A percentile compares a stretch with the other conserved stretches of the same genome.
phyloP scores from a whole-genome alignment of 2,888 invertebrate species.

The Dysmachus trigonus region DNA sequence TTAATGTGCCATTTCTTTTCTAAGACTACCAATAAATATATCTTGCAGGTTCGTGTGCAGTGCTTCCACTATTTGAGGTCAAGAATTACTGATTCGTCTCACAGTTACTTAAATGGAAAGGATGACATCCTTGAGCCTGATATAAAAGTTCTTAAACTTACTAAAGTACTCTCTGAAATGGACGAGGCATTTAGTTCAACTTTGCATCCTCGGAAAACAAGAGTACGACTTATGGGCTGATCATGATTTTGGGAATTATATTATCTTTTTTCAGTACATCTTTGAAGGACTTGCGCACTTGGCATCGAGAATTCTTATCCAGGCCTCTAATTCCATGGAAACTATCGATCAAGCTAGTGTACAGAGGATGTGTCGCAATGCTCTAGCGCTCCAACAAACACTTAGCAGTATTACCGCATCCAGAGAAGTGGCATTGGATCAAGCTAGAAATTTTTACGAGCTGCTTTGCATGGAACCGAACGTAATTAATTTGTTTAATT shows the following conservation, averaged over 20 bases:
- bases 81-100: slow-evolving; percentile 54
- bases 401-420: slow-evolving; percentile 85
- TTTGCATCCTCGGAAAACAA: slow-evolving; percentile 79
- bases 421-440: slow-evolving; percentile 84
- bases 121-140: slow-evolving; percentile 81
- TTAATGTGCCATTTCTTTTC: background rate
- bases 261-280: slow-evolving; percentile 74
- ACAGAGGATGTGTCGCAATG: slow-evolving; percentile 85
- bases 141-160: slow-evolving; percentile 79
- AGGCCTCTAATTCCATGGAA: slow-evolving; percentile 80
- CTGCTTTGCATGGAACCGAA: slow-evolving; percentile 84
- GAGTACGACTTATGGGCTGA: slow-evolving; percentile 66
- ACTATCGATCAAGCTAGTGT: slow-evolving; percentile 83
- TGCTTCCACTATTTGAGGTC: slow-evolving; percentile 91
- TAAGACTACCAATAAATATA: background rate
- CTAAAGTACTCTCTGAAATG: slow-evolving; percentile 78
- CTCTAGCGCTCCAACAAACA: slow-evolving; percentile 85
- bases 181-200: slow-evolving; percentile 81
- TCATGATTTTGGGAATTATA: background rate
- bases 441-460: slow-evolving; percentile 89
- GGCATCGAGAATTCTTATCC: slow-evolving; percentile 81
- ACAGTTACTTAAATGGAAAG: slow-evolving; percentile 64
- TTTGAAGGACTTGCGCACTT: slow-evolving; percentile 87
- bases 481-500: slow-evolving; percentile 65
- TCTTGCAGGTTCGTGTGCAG: slow-evolving; percentile 82